Evolutionary conservation across 2,888 invertebrate genomes (phyloP).

Genomic region (Electrophaes corylata): DNA sequence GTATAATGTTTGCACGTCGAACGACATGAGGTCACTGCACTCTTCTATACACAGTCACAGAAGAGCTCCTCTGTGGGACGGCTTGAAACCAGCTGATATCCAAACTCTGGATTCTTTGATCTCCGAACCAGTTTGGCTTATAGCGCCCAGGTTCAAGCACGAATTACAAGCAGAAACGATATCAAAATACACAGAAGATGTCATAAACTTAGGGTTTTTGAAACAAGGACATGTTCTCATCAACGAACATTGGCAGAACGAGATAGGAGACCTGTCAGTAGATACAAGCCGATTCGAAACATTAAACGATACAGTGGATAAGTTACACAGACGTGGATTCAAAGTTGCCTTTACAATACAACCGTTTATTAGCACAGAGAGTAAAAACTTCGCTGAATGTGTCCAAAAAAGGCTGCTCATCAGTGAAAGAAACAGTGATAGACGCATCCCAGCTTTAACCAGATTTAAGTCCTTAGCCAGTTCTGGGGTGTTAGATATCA

Average conservation of each 20-base stretch:
- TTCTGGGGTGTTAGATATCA: constrained; percentile 94
- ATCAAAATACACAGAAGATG: constrained; percentile 92
- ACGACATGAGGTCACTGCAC: constrained; percentile 91
- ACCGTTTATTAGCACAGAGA: constrained; percentile 95
- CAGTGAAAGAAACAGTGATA: constrained; percentile 91
- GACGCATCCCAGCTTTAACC: constrained; percentile 92
- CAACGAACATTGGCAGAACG: constrained; percentile 93
- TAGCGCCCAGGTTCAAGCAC: constrained; percentile 87
- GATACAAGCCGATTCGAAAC: constrained; percentile 91
- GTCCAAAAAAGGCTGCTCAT: constrained; percentile 90
- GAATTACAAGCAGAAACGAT: constrained; percentile 88
- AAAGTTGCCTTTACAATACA: constrained; percentile 95
- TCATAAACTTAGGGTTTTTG: constrained; percentile 90
- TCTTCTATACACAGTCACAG: constrained; percentile 90
- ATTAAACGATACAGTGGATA: constrained; percentile 90
- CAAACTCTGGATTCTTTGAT: constrained; percentile 89
- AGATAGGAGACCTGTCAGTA: constrained; percentile 94
- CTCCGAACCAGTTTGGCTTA: constrained; percentile 94
- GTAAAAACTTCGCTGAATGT: constrained; percentile 91
- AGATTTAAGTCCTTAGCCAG: constrained; percentile 92
- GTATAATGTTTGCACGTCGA: constrained; percentile 93
- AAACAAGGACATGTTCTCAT: constrained; percentile 91
- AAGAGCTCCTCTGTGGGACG: constrained; percentile 90
- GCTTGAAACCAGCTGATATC: constrained; percentile 90
- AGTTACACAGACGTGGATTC: constrained; percentile 92